phyloP scores from a whole-genome alignment of 2,888 invertebrate species.

The Oscheius sp. region DNA sequence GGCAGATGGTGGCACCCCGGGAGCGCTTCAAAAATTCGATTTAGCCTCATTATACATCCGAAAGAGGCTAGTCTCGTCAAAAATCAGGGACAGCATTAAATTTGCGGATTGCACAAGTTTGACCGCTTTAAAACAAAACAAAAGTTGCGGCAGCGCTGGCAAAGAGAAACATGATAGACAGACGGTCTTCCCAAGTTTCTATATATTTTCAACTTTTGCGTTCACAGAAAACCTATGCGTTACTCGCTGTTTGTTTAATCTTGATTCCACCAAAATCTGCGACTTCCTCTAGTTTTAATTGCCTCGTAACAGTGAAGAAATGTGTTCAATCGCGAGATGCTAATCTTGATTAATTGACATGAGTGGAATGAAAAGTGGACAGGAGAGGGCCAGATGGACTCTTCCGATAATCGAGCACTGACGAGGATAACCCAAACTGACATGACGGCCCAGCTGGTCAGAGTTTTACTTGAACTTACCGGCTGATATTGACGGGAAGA shows the following conservation, averaged over 20 bases:
- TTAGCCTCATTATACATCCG: constrained; percentile 20
- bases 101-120: no score
- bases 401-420: constrained; percentile 30
- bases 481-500: constrained; percentile 20
- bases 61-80: neutral
- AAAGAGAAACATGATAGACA: no score
- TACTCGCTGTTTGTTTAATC: neutral
- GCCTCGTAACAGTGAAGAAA: constrained; percentile 3
- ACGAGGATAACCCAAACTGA: constrained; percentile 31
- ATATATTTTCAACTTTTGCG: no score
- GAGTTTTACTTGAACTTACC: constrained; percentile 8
- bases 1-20: constrained; percentile 27
- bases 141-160: neutral
- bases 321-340: constrained; percentile 2
- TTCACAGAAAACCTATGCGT: neutral
- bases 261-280: neutral
- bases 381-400: constrained; percentile 28
- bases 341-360: constrained; percentile 14
- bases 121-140: neutral
- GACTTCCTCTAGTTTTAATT: neutral
- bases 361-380: constrained; percentile 20
- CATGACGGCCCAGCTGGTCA: constrained; percentile 7
- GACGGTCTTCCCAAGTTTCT: no score
- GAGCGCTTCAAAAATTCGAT: constrained; percentile 29
- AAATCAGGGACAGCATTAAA: no score